Evolutionary conservation across 1,140 invertebrate species (phyloP), one percentile per base, ranked within the genome.

Genomic region (Parasteatoda tepidariorum): DNA sequence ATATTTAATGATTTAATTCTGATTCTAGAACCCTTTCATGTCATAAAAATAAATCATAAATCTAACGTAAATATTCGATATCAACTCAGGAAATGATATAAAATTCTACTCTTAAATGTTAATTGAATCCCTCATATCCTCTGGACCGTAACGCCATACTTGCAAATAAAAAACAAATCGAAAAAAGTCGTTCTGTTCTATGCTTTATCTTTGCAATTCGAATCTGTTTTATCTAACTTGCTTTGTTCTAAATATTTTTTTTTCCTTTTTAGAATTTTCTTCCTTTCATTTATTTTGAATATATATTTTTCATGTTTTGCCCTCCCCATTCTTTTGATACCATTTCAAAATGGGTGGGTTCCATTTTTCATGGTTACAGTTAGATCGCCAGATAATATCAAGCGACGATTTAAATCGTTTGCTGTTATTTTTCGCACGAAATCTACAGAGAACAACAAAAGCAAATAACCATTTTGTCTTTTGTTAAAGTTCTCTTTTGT

Each of bases 361-460:
- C 11, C 55, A 7, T 3, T 18, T 55, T 55, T 71, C 31, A 18
- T 18, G 18, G 38, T 30, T 15, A 55, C 61, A 30, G 33, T 82
- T 82, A 70, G 66, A 82, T 82, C 71, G 67, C 54, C 55, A 82
- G 78, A 82, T 82, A 82, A 71, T 82, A 82, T 82, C 66, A 62
- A 62, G 71, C 61, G 38, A 61, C 66, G 54, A 70, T 57, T 33
- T 55, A 82, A 78, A 78, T 67, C 67, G 78, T 31, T 82, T 82
- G 70, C 61, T 24, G 15, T 70, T 61, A 15, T 34, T 67, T 28
- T 26, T 28, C 48, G 34, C 30, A 34, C 30, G 48, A 31, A 33
- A 82, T 57, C 31, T 62, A 24, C 70, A 70, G 24, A 71, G 68
- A 30, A 7, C 15, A 26, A 22, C 15, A 71, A 82, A 22, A 67